Conservation (phyloP, 2,888 invertebrate genomes). For the Sarcophaga rosellei region DNA sequence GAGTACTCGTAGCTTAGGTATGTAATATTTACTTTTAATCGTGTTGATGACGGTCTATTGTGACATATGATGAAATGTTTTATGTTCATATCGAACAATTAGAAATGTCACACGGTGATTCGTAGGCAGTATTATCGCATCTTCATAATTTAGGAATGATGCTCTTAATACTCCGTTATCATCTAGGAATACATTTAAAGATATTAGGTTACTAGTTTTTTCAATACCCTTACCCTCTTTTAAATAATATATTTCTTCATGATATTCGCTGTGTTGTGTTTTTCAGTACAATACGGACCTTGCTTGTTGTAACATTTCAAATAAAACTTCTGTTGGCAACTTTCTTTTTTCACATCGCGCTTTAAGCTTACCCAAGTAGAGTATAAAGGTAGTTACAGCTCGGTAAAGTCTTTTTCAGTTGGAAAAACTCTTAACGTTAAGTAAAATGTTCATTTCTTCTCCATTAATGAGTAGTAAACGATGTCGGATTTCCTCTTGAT, state of each 20-base stretch:
- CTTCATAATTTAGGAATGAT: not conserved
- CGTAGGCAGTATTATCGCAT: not conserved
- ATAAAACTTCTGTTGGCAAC: not conserved
- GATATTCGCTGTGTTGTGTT: not conserved
- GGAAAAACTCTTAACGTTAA: conserved; percentile 34
- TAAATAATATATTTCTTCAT: not conserved
- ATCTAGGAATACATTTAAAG: conserved; percentile 9
- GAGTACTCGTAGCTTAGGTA: conserved; percentile 7
- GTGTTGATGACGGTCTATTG: conserved; percentile 5
- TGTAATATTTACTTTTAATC: conserved; percentile 8
- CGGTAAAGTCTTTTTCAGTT: conserved; percentile 33
- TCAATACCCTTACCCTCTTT: not conserved
- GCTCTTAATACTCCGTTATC: not conserved
- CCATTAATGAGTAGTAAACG: not conserved
- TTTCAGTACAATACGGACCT: conserved; percentile 3
- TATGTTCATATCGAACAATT: conserved; percentile 16
- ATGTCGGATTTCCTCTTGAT: conserved; percentile 3
- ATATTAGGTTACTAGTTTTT: conserved; percentile 8
- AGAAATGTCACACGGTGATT: not conserved
- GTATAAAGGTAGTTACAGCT: not conserved
- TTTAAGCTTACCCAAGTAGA: not conserved
- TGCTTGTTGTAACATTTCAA: conserved; percentile 4
- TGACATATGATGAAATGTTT: conserved; percentile 7
- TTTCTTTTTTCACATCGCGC: not conserved
- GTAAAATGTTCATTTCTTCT: not conserved